Base-by-base conservation (phyloP, 2,888 invertebrate species). In the Dugesia japonica region DNA sequence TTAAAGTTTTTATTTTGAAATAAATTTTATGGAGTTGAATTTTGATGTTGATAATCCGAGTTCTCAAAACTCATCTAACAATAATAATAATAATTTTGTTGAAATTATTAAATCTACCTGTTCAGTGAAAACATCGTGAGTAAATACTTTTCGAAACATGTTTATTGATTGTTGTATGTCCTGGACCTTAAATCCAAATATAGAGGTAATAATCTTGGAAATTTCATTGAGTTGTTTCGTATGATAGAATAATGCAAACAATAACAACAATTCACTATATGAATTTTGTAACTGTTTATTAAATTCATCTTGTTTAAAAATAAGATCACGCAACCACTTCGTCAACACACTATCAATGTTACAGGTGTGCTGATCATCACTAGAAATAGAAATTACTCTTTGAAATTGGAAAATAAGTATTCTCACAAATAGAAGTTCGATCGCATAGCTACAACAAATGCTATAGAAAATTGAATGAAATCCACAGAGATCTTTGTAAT, bases 231-330 rank as follows among this genome's bases (percentile, higher is more conserved):
- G 87, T 85, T 95, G 94, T 82, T 92, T 93, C 80, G 92, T 91
- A 84, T 95, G 95, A 83, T 95, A 95, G 84, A 95, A 94, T 80
- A 95, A 94, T 0, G 95, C 95, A 87, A 95, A 91, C 78, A 97
- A 86, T 0, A 95, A 88, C 75, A 97, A 86, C 92, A 95, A 92
- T 86, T 95, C 94, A 0, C 93, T 94, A 82, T 94, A 92, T 0
- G 93, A 92, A 31, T 71, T 71, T 26, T 72, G 71, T 7, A 72
- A 31, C 26, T n/a, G 72, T 17, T 71, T 71, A 31, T 76, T 31
- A 31, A 75, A 76, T 28, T 23, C 26, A 26, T 76, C 76, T 26
- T 76, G 76, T 31, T 76, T 31, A n/a, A 23, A 17, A 15, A 76
- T 71, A 1, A 76, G 72, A 23, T 76, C 28, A 28, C 71, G 76